Evolutionary conservation across 2,888 invertebrate species (phyloP), one percentile per base, ranked within the genome.

Genomic region (Blastobasis adustella): DNA sequence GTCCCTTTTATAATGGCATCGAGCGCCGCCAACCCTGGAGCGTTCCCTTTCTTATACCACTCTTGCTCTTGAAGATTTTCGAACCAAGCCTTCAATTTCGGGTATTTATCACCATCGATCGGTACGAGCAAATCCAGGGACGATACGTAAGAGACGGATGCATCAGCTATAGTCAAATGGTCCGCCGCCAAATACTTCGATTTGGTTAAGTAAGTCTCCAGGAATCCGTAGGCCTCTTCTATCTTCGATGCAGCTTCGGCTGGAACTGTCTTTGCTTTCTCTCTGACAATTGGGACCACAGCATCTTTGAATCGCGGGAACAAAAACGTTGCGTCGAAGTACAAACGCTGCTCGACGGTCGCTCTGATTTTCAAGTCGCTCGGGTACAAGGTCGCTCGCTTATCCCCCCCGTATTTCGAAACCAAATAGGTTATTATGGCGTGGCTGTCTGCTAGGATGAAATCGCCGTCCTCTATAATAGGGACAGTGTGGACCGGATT

Each of bases 401-500:
- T 10, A 9, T 56, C 63, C 0, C 46, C 52, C 4, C 66, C 70
- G 40, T 69, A 75, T 54, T 73, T 71, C 1, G 69, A 60, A 6
- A 66, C 59, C 5, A 78, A 54, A 48, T 78, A 78, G 5, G 70
- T 67, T 42, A 66, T 65, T 23, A 78, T 77, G 0, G 70, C 74
- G 47, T 76, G 76, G 45, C 76, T 76, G 47, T 76, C 76, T 0
- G 69, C 58, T 0, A 76, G 49, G 1, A 61, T 54, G 10, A 72
- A 63, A 37, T 66, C 68, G 7, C 63, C 67, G 50, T 76, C 76
- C 69, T 76, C 74, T 4, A 77, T 54, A 10, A 77, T 45, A 0
- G 77, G 77, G 5, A 77, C 65, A 1, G 76, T 68, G 52, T 76
- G 75, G n/a, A 73, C 49, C 1, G 75, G 76, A 6, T 76, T 77